Conservation (phyloP, 2,797 vertebrate species). For the Poecilia picta region DNA sequence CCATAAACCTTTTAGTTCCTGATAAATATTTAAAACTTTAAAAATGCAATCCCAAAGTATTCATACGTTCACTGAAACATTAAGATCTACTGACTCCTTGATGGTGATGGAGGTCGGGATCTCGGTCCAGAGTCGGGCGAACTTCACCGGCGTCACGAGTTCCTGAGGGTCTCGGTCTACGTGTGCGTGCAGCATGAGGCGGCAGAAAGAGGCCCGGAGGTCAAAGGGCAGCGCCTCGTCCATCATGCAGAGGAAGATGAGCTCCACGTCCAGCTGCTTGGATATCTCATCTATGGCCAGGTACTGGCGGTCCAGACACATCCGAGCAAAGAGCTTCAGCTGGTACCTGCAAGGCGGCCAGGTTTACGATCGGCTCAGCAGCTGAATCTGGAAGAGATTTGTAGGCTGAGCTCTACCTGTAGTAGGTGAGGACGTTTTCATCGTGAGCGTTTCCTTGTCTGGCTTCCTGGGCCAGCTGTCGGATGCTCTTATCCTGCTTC, state of each 20-base stretch:
- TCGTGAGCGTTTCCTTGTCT: conserved; percentile 93
- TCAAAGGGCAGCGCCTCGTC: conserved; percentile 95
- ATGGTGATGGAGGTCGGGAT: conserved; percentile 95
- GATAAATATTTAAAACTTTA: too few relatives aligned
- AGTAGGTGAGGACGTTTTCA: conserved; percentile 94
- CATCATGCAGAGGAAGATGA: conserved; percentile 98
- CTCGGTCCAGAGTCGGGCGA: conserved; percentile 96
- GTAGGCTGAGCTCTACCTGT: conserved; percentile 81
- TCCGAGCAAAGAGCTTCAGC: conserved; percentile 95
- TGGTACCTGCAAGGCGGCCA: conserved; percentile 86
- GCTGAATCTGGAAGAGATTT: fast-evolving
- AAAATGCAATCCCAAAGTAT: not conserved
- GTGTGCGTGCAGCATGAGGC: conserved; percentile 96
- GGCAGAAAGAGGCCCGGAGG: conserved; percentile 95
- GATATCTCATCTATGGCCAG: conserved; percentile 97
- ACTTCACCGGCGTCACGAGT: conserved; percentile 94
- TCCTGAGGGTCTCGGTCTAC: conserved; percentile 98
- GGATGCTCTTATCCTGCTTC: conserved; percentile 91
- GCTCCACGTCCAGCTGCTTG: conserved; percentile 94
- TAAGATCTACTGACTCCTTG: conserved; percentile 89
- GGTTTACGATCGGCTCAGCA: not conserved
- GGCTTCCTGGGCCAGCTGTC: conserved; percentile 93
- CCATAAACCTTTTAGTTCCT: too few relatives aligned
- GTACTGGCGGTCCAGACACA: conserved; percentile 98
- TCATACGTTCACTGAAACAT: not conserved